phyloP scores from a whole-genome alignment of 1,140 invertebrate genomes.

The Caenorhabditis brenneri region DNA sequence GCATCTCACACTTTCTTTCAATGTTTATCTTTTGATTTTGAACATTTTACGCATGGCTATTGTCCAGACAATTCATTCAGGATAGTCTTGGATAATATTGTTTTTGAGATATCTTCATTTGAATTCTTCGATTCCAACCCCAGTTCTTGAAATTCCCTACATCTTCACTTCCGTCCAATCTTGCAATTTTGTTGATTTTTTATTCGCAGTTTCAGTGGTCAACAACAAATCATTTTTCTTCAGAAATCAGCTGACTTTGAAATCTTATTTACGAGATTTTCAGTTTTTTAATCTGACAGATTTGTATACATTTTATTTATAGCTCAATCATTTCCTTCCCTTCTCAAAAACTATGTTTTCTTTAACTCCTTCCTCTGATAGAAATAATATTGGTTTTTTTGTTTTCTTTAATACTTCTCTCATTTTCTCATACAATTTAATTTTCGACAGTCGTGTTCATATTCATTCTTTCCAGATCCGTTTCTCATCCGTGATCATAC shows the following conservation, averaged over 20 bases:
- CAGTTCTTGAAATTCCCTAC: neutral
- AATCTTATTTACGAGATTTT: neutral
- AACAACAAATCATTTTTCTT: neutral
- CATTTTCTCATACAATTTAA: neutral
- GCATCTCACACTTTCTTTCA: constrained; percentile 20
- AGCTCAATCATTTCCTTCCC: neutral
- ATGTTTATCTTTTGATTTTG: constrained; percentile 25
- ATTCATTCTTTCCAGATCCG: neutral
- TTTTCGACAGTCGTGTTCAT: neutral
- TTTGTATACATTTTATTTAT: neutral
- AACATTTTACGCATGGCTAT: neutral
- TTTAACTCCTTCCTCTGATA: no score
- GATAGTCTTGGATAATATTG: no score
- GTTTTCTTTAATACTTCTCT: neutral
- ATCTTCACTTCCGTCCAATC: neutral
- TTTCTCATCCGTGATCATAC: constrained; percentile 41
- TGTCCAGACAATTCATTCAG: no score
- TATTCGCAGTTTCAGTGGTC: neutral
- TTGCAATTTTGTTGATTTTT: neutral
- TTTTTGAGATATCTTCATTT: no score
- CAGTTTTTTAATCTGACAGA: neutral
- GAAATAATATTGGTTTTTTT: neutral
- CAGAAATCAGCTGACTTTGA: neutral
- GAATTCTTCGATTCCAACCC: no score
- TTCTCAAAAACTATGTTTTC: neutral